Base-by-base conservation (phyloP, 2,888 invertebrate species). In the Hedya salicella region DNA sequence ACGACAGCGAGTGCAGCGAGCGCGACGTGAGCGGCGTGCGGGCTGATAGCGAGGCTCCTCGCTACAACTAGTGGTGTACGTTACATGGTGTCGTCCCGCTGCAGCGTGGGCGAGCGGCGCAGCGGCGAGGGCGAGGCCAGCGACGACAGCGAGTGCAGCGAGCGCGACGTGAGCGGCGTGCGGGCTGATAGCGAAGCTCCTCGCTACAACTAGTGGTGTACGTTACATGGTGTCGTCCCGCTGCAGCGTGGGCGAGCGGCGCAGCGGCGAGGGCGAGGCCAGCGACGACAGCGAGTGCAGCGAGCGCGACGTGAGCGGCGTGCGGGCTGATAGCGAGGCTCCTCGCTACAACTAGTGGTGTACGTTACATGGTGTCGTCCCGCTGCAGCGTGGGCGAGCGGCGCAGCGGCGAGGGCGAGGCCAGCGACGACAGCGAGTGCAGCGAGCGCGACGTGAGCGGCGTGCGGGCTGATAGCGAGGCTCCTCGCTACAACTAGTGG, bases 401-500 rank as follows among this genome's bases (percentile, higher is more conserved):
- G 0, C 82, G 75, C 65, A 77, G 79, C 68, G 77, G 76, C 68
- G 62, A 69, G 69, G 78, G 79, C 71, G 87, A 83, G 25, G 88
- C 83, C 67, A 89, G 88, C 74, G 90, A 90, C 14, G 88, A 88
- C 66, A 91, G 88, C 78, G 91, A 91, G 84, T 89, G 90, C 71
- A 91, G 87, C 70, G 91, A 91, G 82, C 88, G 90, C 56, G 90
- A 90, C 69, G 90, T 89, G 64, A 89, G 89, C 79, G 91, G 88
- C 71, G 90, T 89, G 77, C 89, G 90, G 54, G 86, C 77, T 6
- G 89, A 88, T 68, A 88, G 81, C 65, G 90, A 91, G 73, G 87
- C 86, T 90, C 90, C 77, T 91, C 91, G 78, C 90, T 89, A 81
- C 91, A n/a, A n/a, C 91, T 17, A 91, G 91, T 75, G 91, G 91